Evolutionary conservation across 1,140 invertebrate species (phyloP), one percentile per base, ranked within the genome.

Genomic region (Homarus americanus): DNA sequence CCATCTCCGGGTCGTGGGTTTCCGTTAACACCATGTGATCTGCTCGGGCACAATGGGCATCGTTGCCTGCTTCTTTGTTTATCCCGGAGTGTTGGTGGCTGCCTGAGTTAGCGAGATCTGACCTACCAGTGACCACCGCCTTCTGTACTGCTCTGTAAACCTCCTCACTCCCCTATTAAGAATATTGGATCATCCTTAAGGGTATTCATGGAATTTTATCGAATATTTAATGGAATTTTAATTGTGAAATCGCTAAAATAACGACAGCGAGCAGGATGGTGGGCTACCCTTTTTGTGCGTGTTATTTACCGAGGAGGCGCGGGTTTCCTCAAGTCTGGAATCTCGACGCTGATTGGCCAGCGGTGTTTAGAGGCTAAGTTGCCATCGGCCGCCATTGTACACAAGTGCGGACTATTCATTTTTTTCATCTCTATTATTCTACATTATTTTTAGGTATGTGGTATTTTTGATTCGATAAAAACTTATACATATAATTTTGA

Each of bases 291-390:
- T 90, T 90, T 90, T 90, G 82, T 90, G 80, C 78, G 88, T 84
- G 88, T 90, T 90, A 90, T 90, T 90, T 90, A 90, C 88, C 80
- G 53, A 84, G 88, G 88, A 44, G 72, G 88, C 80, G 80, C 69
- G 79, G 88, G 79, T 90, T 90, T 90, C 88, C 88, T 90, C 88
- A 90, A 90, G 88, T 83, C 88, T 90, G 88, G 88, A 90, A 90
- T 90, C 88, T 82, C 66, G 36, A 32, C 80, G 80, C 88, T 90
- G 88, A 90, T 90, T 90, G 88, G 88, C 80, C 53, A 49, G 80
- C 82, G 58, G 80, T 90, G 88, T 90, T 90, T 90, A 90, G 88
- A 90, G 88, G 88, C 73, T 32, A 34, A 15, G 63, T 78, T 83
- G 80, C 88, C 82, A 75, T 44, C 24, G 34, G 38, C 53, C 69